Percentiles rank a stretch among this genome's conserved stretches.
Evolutionary conservation across 2,888 invertebrate genomes (phyloP).

Genomic region (Gortyna flavago): DNA sequence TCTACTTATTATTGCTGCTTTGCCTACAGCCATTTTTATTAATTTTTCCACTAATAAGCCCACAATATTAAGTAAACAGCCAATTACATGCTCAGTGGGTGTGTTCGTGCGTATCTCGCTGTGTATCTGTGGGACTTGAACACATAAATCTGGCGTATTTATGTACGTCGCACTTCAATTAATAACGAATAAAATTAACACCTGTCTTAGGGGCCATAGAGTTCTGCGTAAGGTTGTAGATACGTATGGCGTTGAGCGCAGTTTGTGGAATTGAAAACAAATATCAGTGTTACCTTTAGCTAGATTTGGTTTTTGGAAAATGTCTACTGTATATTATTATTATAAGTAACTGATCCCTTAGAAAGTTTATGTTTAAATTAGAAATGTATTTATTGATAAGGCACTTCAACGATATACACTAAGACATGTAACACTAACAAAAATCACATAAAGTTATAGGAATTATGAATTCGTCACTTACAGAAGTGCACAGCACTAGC

Average conservation of each 20-base stretch:
- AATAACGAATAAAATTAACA: conserved; percentile 72
- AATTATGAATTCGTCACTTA: too few species aligned
- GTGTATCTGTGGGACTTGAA: conserved; percentile 60
- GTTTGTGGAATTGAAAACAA: not conserved
- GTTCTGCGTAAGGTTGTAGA: conserved; percentile 1
- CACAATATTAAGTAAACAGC: conserved; percentile 20
- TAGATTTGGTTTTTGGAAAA: too few species aligned
- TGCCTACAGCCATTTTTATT: not conserved
- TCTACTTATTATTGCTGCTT: not conserved
- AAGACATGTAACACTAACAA: too few species aligned
- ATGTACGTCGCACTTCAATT: conserved; percentile 73
- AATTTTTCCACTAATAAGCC: not conserved
- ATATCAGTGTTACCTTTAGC: not conserved
- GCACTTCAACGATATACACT: too few species aligned
- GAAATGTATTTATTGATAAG: not conserved
- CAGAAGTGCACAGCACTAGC: too few species aligned
- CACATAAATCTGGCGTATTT: conserved; percentile 73
- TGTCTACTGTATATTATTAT: not conserved
- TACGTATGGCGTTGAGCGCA: not conserved
- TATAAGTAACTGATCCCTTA: too few species aligned
- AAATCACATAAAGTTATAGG: too few species aligned
- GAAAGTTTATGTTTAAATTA: not conserved
- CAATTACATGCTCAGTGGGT: conserved; percentile 60
- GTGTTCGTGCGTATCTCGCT: conserved; percentile 61
- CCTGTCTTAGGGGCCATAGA: conserved; percentile 36